Base-by-base conservation (phyloP, 2,113 vertebrate species). In the Osmerus mordax region DNA sequence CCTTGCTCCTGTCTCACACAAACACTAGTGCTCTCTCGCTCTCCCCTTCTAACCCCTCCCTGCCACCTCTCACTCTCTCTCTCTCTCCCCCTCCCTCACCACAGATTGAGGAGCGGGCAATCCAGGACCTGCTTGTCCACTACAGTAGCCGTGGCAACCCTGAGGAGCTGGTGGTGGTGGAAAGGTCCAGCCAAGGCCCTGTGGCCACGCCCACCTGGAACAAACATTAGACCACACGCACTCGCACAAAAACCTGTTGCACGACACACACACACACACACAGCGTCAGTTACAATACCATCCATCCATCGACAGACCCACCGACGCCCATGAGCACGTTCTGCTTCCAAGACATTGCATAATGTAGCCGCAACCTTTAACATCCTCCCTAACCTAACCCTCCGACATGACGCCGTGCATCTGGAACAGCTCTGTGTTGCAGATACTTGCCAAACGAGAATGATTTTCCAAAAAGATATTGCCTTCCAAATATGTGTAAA, bases 71-170 rank as follows among this genome's bases (percentile, higher is more conserved):
- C 4, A 71, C 28, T 3, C 11, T 53, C n/a, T 13, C 4, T 15
- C 47, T 19, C 18, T 51, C 41, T 32, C 67, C 60, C 47, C 28
- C 19, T 25, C 2, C 61, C 19, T 67, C 11, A 15, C 29, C 63
- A 14, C 83, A 99, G 97, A 96, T 98, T 2, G 97, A 98, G 80
- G 97, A 99, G 73, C 84, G 90, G 79, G 97, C 97, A 6, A 98
- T 99, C 85, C 96, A 98, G 83, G 96, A 99, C 55, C 90, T 99
- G 23, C 23, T 98, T 79, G 75, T 94, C 67, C 92, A 97, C 84
- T 98, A 99, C 63, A 89, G 92, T 68, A 95, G 95, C 18, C 86
- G 83, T 66, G 90, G 93, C 89, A 97, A 98, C 91, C 95, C 97
- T 7, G 95, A 99, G 59, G 97, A 99, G 83, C 93, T 95, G 86